A percentile compares a stretch with the other conserved stretches of the same genome.
These are phyloP conservation scores for Heptranchias perlo DNA, from an alignment of 2,113 vertebrate genomes.

Conservation along the genomic window DNA sequence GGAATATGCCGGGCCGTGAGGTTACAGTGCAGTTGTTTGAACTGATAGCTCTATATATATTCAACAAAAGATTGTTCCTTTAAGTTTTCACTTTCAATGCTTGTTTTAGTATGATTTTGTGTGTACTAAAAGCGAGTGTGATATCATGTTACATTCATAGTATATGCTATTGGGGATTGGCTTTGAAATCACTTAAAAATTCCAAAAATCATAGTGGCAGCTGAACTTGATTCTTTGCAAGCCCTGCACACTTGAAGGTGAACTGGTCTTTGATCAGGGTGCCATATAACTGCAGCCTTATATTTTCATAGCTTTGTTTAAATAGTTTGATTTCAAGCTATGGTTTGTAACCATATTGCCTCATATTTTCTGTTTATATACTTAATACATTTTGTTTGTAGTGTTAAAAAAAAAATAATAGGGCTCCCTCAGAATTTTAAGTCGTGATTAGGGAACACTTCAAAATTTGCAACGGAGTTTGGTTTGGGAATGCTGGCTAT, in stretches of 20 bases:
- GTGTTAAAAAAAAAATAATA: background rate
- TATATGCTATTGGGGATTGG: background rate
- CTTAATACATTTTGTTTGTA: background rate
- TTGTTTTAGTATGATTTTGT: background rate
- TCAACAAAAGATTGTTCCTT: background rate
- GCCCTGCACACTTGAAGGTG: background rate
- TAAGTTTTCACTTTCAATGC: background rate
- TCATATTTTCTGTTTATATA: background rate
- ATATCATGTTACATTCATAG: background rate
- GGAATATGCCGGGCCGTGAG: too few relatives aligned
- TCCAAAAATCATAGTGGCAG: background rate
- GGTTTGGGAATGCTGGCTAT: background rate
- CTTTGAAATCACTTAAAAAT: background rate
- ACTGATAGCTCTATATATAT: background rate
- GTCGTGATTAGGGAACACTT: background rate
- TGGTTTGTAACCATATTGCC: background rate
- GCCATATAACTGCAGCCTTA: background rate
- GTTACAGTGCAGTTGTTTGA: background rate
- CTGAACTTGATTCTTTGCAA: background rate
- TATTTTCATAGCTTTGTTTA: background rate
- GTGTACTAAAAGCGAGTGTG: background rate
- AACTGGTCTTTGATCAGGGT: background rate
- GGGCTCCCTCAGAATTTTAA: background rate
- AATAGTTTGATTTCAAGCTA: background rate
- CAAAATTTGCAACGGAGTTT: background rate